These are phyloP conservation scores for Eubucco bourcierii DNA, from an alignment of 2,113 vertebrate genomes.

Conservation along the genomic window DNA sequence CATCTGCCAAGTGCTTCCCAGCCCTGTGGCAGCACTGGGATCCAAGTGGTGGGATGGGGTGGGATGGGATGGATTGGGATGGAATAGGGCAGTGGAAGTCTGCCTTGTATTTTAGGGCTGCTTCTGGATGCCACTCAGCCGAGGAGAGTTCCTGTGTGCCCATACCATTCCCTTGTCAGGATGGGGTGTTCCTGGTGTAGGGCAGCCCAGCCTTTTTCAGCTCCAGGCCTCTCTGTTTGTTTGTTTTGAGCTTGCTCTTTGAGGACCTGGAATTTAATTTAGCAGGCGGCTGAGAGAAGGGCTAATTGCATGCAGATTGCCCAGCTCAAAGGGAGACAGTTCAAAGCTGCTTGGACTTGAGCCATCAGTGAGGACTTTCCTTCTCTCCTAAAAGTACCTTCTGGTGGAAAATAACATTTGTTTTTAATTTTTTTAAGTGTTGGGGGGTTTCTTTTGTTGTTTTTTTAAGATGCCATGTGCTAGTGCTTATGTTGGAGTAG, in stretches of 20 bases:
- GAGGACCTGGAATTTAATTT: conserved; percentile 35
- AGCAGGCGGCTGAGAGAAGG: fast-evolving
- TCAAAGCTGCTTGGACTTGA: not conserved
- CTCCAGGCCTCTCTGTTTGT: not conserved
- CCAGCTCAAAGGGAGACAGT: not conserved
- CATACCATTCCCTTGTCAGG: not conserved
- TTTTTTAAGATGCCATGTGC: not conserved
- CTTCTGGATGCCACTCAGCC: not conserved
- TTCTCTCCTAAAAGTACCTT: not conserved
- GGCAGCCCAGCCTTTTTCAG: not conserved
- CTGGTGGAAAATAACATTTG: not conserved
- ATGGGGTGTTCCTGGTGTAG: not conserved
- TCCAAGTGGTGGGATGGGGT: not conserved
- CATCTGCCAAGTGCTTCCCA: fast-evolving
- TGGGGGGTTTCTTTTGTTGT: no score
- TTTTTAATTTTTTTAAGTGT: no score
- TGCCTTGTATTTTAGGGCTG: not conserved
- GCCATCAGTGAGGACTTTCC: not conserved
- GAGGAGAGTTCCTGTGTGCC: not conserved
- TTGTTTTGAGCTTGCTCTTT: conserved; percentile 36
- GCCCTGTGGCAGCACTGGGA: not conserved
- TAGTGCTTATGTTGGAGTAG: not conserved
- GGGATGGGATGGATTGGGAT: not conserved
- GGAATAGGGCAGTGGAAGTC: not conserved
- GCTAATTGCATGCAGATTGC: not conserved